Conservation (phyloP, 2,888 invertebrate genomes). For the Tipula lateralis region DNA sequence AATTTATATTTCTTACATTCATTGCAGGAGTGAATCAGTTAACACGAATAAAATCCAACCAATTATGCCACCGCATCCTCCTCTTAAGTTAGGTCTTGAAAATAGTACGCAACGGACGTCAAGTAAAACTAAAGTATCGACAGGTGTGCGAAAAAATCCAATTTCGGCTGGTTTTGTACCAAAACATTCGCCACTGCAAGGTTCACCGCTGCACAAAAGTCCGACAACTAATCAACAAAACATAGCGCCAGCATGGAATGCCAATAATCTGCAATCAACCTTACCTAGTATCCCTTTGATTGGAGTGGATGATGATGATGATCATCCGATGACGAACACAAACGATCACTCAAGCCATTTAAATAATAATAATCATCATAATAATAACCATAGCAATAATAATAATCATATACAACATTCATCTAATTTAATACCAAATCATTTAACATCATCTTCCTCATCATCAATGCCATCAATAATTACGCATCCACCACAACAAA, state of each 20-base stretch:
- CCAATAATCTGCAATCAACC: slow-evolving; percentile 61
- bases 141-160: slow-evolving; percentile 50
- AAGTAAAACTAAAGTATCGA: slow-evolving; percentile 58
- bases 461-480: slow-evolving; percentile 31
- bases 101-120: slow-evolving; percentile 58
- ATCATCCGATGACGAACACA: slow-evolving; percentile 34
- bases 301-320: slow-evolving; percentile 58
- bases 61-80: slow-evolving; percentile 37
- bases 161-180: slow-evolving; percentile 52
- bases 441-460: slow-evolving; percentile 28
- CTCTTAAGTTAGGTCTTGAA: slow-evolving; percentile 40
- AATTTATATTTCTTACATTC: not conserved
- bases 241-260: slow-evolving; percentile 54
- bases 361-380: not conserved
- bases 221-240: slow-evolving; percentile 43
- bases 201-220: slow-evolving; percentile 53
- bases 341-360: slow-evolving; percentile 35
- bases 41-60: slow-evolving; percentile 39
- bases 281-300: slow-evolving; percentile 73
- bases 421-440: slow-evolving; percentile 34
- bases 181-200: slow-evolving; percentile 57
- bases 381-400: slow-evolving; percentile 14
- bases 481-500: slow-evolving; percentile 33
- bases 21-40: slow-evolving; percentile 43
- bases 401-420: slow-evolving; percentile 32